phyloP scores from a whole-genome alignment of 2,888 invertebrate species.

The Synanthedon vespiformis region DNA sequence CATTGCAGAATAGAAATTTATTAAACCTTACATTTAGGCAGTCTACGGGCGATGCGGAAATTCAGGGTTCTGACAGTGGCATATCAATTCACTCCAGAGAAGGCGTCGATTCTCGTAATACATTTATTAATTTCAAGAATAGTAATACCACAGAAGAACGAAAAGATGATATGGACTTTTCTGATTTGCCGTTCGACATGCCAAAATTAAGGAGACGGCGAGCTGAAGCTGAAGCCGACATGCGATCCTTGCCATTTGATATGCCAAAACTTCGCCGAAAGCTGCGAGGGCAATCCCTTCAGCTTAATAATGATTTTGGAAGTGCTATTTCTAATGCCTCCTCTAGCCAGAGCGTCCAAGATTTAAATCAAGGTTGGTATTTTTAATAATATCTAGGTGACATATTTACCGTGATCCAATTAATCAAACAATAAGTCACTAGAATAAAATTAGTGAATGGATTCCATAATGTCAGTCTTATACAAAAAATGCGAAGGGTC shows the following conservation, averaged over 20 bases:
- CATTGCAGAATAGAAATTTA: constrained; percentile 82
- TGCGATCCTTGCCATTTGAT: constrained; percentile 87
- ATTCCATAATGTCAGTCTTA: constrained; percentile 27
- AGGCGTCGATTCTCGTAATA: constrained; percentile 77
- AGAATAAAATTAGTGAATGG: too few relatives aligned
- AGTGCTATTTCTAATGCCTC: constrained; percentile 83
- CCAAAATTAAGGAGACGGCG: constrained; percentile 83
- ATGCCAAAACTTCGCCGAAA: constrained; percentile 90
- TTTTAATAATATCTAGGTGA: not conserved
- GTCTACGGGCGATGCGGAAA: constrained; percentile 77
- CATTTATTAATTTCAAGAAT: constrained; percentile 72
- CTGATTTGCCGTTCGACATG: constrained; percentile 90
- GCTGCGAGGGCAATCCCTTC: constrained; percentile 72
- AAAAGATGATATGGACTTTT: constrained; percentile 74
- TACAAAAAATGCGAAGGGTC: constrained; percentile 34
- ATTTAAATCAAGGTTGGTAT: constrained; percentile 75
- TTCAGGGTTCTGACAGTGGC: constrained; percentile 89
- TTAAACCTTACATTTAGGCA: constrained; percentile 75
- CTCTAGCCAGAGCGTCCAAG: constrained; percentile 84
- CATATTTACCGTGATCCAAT: not conserved
- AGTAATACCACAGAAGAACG: constrained; percentile 64
- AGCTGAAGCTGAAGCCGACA: constrained; percentile 82
- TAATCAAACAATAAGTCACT: too few relatives aligned
- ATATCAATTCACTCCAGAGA: constrained; percentile 88
- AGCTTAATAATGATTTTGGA: constrained; percentile 75